A percentile compares a stretch with the other conserved stretches of the same genome.
These are phyloP conservation scores for Vandiemenella viatica DNA, from an alignment of 2,888 invertebrate species.

Conservation along the genomic window DNA sequence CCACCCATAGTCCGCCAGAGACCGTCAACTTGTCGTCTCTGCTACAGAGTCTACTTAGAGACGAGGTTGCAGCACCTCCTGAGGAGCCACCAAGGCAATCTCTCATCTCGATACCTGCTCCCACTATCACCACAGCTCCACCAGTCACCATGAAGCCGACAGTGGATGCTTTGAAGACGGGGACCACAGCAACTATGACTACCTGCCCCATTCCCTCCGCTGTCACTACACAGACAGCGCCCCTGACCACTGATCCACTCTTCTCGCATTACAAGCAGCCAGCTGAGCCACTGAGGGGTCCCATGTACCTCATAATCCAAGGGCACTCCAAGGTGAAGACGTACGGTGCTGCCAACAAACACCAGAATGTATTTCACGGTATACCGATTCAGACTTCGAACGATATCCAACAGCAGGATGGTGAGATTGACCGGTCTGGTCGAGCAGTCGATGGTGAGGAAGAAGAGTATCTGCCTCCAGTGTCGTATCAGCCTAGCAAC, in stretches of 20 bases:
- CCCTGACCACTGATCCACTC: slow-evolving; percentile 42
- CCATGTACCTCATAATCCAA: slow-evolving; percentile 65
- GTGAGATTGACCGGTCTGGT: neutral
- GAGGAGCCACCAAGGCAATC: no score
- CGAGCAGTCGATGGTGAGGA: no score
- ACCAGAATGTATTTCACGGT: slow-evolving; percentile 28
- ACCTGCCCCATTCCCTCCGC: no score
- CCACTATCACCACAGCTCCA: neutral
- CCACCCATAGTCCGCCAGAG: neutral
- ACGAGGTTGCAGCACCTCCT: neutral
- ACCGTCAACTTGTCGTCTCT: slow-evolving; percentile 1
- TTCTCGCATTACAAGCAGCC: slow-evolving; percentile 48
- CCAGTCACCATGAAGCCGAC: no score
- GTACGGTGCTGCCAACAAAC: slow-evolving; percentile 43
- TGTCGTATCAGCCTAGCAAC: no score
- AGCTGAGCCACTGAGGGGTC: slow-evolving; percentile 40
- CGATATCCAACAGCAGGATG: slow-evolving; percentile 28
- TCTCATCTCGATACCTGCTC: no score
- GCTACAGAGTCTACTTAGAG: neutral
- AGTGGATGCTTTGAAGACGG: no score
- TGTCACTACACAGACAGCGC: slow-evolving; percentile 33
- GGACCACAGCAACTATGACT: no score
- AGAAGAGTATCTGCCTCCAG: no score
- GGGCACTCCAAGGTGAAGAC: slow-evolving; percentile 77
- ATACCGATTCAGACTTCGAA: slow-evolving; percentile 35